Evolutionary conservation across 2,888 invertebrate genomes (phyloP).

Genomic region (Lucinisca nassula): DNA sequence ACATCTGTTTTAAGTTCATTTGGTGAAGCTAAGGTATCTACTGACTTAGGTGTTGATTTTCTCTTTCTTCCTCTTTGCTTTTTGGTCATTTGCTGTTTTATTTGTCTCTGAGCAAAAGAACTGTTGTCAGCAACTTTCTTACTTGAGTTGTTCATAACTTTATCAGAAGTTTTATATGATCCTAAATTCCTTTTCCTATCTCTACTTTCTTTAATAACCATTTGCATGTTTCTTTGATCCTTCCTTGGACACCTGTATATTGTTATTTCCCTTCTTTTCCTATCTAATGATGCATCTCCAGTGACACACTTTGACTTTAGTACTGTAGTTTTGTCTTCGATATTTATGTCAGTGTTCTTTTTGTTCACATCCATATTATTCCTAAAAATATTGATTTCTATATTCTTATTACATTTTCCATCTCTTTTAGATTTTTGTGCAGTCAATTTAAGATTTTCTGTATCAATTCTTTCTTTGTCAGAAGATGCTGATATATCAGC

Average conservation of each 20-base stretch:
- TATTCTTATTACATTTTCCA: background rate
- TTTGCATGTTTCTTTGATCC: background rate
- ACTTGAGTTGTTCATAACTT: background rate
- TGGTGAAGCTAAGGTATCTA: background rate
- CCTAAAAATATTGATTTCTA: background rate
- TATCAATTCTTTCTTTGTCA: background rate
- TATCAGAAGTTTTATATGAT: background rate
- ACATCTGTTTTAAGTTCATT: background rate
- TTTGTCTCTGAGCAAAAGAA: background rate
- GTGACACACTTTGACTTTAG: no score
- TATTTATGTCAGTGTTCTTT: background rate
- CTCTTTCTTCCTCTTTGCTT: background rate
- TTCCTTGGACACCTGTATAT: background rate
- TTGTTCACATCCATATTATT: background rate
- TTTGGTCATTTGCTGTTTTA: background rate
- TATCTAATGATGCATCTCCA: background rate
- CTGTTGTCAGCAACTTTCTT: background rate
- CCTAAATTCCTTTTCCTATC: constrained; percentile 26
- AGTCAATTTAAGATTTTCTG: background rate
- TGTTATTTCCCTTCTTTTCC: background rate
- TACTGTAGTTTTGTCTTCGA: background rate
- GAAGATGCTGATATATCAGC: background rate
- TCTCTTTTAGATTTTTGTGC: background rate
- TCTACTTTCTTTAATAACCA: background rate
- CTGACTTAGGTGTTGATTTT: background rate